Evolutionary conservation across 2,113 vertebrate species (phyloP).

Genomic region (Sterna hirundo): DNA sequence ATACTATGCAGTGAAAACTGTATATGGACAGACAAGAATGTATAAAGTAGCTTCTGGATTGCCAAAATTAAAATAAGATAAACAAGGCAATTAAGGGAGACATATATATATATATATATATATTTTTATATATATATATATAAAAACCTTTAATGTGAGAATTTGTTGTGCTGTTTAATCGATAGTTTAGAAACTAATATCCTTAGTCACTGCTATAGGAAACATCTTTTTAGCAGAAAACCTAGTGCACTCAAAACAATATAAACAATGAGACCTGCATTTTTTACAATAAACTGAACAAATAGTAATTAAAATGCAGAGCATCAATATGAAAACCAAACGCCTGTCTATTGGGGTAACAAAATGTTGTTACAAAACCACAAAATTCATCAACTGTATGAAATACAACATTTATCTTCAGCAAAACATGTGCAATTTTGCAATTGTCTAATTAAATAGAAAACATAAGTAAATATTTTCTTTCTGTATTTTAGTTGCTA

Average conservation of each 20-base stretch:
- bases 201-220: not conserved
- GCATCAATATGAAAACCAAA: not conserved
- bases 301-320: not conserved
- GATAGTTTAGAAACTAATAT: not conserved
- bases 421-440: not conserved
- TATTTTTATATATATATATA: too few species aligned
- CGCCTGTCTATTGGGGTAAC: not conserved
- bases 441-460: not conserved
- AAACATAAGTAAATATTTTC: not conserved
- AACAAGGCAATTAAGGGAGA: not conserved
- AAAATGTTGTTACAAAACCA: not conserved
- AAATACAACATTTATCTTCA: not conserved
- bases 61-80: not conserved
- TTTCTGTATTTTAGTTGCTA: not conserved
- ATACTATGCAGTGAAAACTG: not conserved
- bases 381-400: not conserved
- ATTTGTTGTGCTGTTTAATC: not conserved
- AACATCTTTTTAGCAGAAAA: not conserved
- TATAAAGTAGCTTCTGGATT: not conserved
- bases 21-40: not conserved
- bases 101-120: accelerated
- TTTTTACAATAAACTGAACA: not conserved
- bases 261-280: not conserved
- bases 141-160: not conserved
- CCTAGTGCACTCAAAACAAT: not conserved